Evolutionary conservation across 2,888 invertebrate species (phyloP).

Genomic region (Drosophila buzzatii): DNA sequence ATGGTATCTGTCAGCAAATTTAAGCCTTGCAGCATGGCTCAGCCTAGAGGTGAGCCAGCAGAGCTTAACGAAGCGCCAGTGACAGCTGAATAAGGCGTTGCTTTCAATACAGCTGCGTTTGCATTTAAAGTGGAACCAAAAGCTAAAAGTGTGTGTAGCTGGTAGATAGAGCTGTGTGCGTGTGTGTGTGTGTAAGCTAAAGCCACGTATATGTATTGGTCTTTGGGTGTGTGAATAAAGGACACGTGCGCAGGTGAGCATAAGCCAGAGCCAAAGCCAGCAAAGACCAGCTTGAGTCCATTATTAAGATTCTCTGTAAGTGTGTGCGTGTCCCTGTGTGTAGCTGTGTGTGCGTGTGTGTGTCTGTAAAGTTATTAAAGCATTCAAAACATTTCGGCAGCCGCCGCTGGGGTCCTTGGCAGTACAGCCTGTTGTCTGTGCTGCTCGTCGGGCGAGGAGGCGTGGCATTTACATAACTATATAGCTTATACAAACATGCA

Average conservation of each 20-base stretch:
- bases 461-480: slow-evolving; percentile 73
- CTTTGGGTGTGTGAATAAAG: slow-evolving; percentile 14
- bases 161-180: background rate
- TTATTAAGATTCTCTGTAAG: slow-evolving; percentile 12
- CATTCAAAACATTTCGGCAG: slow-evolving; percentile 67
- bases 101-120: slow-evolving; percentile 41
- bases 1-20: slow-evolving; percentile 23
- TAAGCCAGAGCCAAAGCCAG: slow-evolving; percentile 2
- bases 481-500: slow-evolving; percentile 25
- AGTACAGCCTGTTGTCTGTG: background rate
- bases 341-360: slow-evolving; percentile 29
- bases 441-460: slow-evolving; percentile 4
- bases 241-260: slow-evolving; percentile 23
- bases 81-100: slow-evolving; percentile 9
- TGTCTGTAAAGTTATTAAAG: slow-evolving; percentile 76
- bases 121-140: slow-evolving; percentile 38
- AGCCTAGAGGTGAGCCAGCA: slow-evolving; percentile 19
- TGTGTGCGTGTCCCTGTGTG: slow-evolving; percentile 9
- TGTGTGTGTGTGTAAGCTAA: background rate
- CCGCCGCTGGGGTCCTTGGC: slow-evolving; percentile 7
- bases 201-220: background rate
- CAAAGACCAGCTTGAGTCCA: slow-evolving; percentile 16
- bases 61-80: slow-evolving; percentile 4
- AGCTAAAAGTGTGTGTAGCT: background rate
- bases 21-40: slow-evolving; percentile 45